phyloP scores from a whole-genome alignment of 2,113 vertebrate genomes.

The Ivindomyrus marchei region DNA sequence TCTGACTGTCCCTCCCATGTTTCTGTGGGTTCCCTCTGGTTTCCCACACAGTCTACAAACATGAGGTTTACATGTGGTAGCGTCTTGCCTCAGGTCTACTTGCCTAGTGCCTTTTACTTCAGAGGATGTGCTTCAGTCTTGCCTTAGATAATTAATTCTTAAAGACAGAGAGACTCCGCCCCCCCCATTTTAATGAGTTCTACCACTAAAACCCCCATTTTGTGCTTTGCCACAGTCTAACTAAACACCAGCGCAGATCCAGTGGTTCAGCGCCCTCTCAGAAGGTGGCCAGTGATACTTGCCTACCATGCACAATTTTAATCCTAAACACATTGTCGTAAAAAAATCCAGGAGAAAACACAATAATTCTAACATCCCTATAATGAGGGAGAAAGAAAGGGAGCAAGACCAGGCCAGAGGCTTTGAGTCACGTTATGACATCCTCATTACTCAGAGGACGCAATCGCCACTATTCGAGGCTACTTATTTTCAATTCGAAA shows the following conservation, averaged over 20 bases:
- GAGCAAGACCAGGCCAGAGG: background rate
- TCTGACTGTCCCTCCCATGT: background rate
- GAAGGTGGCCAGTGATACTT: background rate
- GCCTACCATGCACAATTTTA: background rate
- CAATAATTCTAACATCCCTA: background rate
- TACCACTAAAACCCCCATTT: background rate
- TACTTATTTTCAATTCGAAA: background rate
- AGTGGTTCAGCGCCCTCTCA: background rate
- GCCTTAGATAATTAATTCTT: background rate
- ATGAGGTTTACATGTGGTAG: background rate
- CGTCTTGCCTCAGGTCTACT: background rate
- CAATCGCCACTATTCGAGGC: background rate
- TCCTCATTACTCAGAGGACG: background rate
- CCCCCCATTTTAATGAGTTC: background rate
- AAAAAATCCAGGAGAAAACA: background rate
- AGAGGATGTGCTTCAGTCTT: background rate
- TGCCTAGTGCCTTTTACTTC: background rate
- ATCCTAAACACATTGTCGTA: conserved; percentile 12
- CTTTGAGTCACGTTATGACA: background rate
- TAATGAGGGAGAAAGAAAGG: background rate
- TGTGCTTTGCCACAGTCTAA: background rate
- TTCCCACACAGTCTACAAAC: background rate
- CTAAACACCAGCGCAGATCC: background rate
- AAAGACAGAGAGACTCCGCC: background rate
- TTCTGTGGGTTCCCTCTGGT: background rate